Percentiles rank a stretch among this genome's conserved stretches.
phyloP scores from a whole-genome alignment of 1,140 invertebrate species.

The Drosophila ficusphila region DNA sequence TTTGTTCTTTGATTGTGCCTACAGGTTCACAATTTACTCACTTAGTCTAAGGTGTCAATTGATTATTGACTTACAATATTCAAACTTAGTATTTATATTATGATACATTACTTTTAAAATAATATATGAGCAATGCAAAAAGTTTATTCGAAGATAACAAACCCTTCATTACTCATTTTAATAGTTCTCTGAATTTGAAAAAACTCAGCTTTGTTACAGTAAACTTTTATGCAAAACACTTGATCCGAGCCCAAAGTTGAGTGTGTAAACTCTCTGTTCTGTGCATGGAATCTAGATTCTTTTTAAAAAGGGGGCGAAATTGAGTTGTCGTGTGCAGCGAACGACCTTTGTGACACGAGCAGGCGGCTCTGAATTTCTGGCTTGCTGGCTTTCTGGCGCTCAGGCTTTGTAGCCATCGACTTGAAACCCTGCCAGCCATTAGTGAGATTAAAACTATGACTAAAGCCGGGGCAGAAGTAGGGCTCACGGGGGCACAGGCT shows the following conservation, averaged over 20 bases:
- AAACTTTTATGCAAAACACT: neutral
- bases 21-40: neutral
- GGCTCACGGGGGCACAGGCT: constrained; percentile 43
- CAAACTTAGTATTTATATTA: no score
- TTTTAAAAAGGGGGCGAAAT: neutral
- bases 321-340: constrained; percentile 37
- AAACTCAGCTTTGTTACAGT: neutral
- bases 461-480: constrained; percentile 20
- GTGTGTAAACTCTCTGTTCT: neutral
- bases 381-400: no score
- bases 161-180: no score
- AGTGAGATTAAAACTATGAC: constrained; percentile 80
- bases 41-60: constrained; percentile 1
- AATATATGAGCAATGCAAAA: no score
- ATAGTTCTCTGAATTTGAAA: no score
- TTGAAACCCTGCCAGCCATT: constrained; percentile 54
- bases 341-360: constrained; percentile 49
- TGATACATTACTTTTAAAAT: no score
- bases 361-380: constrained; percentile 1
- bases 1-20: neutral
- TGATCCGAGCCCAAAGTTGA: neutral
- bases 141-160: no score
- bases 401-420: constrained; percentile 29
- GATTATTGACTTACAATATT: neutral
- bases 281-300: neutral